Base-by-base conservation (phyloP, 2,888 invertebrate species). In the Brachypterus glaber region DNA sequence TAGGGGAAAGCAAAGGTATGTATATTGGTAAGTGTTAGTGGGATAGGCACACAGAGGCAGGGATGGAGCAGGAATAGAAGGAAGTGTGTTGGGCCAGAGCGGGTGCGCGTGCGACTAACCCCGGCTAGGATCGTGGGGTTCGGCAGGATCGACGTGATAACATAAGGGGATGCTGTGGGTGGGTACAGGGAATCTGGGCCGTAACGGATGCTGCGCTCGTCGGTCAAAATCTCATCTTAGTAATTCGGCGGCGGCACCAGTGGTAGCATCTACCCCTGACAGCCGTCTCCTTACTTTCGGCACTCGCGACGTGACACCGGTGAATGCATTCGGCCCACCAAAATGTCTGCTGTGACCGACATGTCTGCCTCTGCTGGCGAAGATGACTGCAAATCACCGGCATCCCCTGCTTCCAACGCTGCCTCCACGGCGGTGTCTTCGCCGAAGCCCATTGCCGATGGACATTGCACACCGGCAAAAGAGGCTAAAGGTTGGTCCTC, bases 201-300 rank as follows among this genome's bases (percentile, higher is more conserved):
- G 45, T 52, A 41, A 47, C 45, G 52, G 59, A 75, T 55, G 75
- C 74, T 38, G 73, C 74, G n/a, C 74, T 73, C 43, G 57, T 50
- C 14, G 50, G 47, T 30, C 40, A 39, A 47, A 54, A 57, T 49
- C 50, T 49, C 50, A 49, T 52, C 56, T 55, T 54, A 52, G 55
- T 55, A 52, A 50, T 50, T 51, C 52, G 55, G 52, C 47, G 53
- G 53, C 50, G 53, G 52, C 52, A 50, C 48, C 51, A 48, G 52
- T 43, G 52, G 46, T 46, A 54, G 56, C 54, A 30, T 39, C 44
- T 42, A 50, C 46, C 48, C 48, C 45, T 48, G 49, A 70, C 69
- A 11, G 71, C 54, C 55, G 58, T 52, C 58, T 51, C 49, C 50
- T 43, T 48, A 11, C 12, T 21, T 21, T 48, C 49, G 47, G 47